Percentiles rank a stretch among this genome's conserved stretches.
Conservation (phyloP, 2,797 vertebrate genomes). For the Diplodus puntazzo region DNA sequence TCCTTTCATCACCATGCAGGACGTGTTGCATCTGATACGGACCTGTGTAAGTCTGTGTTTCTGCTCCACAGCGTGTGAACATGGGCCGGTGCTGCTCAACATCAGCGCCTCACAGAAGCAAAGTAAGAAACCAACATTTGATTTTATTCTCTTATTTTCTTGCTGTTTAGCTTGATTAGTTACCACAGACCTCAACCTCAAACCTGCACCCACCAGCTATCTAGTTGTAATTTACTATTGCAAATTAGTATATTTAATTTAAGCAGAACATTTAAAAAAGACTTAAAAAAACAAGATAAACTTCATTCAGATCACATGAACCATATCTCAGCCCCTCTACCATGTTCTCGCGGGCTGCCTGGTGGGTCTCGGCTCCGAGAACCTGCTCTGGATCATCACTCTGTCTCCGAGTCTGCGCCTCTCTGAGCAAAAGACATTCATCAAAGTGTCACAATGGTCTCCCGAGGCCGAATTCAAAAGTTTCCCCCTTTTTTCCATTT, state of each 20-base stretch:
- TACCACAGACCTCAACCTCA: not conserved
- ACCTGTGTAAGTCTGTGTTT: conserved; percentile 2
- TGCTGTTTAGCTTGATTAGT: not conserved
- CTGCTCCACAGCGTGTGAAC: not conserved
- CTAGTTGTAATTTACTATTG: too few species aligned
- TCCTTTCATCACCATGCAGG: conserved; percentile 16
- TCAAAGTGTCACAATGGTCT: conserved; percentile 25
- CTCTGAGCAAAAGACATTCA: conserved; percentile 22
- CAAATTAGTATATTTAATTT: not conserved
- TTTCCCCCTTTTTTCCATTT: not conserved
- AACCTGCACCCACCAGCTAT: not conserved
- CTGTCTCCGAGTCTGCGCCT: not conserved
- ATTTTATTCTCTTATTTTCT: not conserved
- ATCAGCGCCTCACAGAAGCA: not conserved
- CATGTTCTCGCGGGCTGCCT: not conserved
- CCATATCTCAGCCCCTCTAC: not conserved
- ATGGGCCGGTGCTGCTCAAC: not conserved
- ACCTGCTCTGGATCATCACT: not conserved
- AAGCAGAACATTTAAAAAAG: not conserved
- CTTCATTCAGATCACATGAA: not conserved
- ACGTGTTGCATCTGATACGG: conserved; percentile 42
- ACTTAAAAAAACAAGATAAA: not conserved
- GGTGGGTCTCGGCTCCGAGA: not conserved
- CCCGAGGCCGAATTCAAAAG: conserved; percentile 13
- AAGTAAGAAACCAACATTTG: not conserved